These are phyloP conservation scores for Oryzias curvinotus DNA, from an alignment of 2,113 vertebrate genomes.

Conservation along the genomic window DNA sequence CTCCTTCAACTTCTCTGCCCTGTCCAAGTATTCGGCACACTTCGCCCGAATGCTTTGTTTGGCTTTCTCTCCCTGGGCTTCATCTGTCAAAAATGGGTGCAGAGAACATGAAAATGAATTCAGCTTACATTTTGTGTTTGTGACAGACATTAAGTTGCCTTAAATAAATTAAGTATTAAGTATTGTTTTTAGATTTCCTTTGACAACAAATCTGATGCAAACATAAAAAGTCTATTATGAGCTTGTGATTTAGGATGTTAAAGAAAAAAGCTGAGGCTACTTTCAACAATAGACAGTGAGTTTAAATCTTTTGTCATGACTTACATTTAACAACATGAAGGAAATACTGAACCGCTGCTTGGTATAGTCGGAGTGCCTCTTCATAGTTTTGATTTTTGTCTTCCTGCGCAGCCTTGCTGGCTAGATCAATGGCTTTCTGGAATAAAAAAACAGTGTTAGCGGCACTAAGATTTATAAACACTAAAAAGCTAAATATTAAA, in stretches of 20 bases:
- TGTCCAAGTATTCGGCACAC: constrained; percentile 92
- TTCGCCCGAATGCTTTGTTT: constrained; percentile 91
- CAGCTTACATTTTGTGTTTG: neutral
- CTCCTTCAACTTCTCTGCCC: constrained; percentile 95
- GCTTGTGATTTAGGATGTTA: no score
- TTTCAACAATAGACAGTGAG: neutral
- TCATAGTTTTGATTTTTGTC: constrained; percentile 96
- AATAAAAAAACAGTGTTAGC: constrained; percentile 27
- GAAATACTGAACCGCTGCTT: constrained; percentile 94
- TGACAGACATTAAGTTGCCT: neutral
- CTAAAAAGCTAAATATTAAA: neutral
- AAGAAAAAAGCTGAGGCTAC: neutral
- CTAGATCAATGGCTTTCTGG: constrained; percentile 97
- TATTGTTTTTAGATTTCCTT: neutral
- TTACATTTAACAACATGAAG: constrained; percentile 97
- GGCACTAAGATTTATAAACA: neutral
- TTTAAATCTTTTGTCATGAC: constrained; percentile 31
- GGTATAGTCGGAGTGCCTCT: constrained; percentile 91
- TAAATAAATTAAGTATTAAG: neutral
- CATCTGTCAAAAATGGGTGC: constrained; percentile 79
- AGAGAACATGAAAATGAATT: neutral
- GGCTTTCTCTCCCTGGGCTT: constrained; percentile 93
- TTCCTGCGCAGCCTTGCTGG: constrained; percentile 92
- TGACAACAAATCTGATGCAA: no score
- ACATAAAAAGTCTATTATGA: no score